These are phyloP conservation scores for Umimayanthus kanabou DNA, from an alignment of 92 coral and sea anemone species.

Conservation along the genomic window DNA sequence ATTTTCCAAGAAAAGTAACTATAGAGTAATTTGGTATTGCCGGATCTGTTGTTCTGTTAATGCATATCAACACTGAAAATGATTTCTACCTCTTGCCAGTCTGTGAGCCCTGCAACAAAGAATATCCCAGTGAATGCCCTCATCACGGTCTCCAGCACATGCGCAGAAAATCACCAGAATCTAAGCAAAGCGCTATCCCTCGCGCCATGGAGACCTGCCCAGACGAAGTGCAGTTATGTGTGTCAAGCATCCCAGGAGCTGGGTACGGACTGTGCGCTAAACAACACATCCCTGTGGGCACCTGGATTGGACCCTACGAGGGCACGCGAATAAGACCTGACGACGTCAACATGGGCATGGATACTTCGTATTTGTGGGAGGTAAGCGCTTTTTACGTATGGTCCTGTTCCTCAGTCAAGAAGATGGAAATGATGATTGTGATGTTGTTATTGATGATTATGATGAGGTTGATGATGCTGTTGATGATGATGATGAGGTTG, in stretches of 20 bases:
- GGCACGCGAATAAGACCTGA: slow-evolving; percentile 78
- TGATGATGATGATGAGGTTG: not conserved
- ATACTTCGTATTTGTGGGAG: slow-evolving; percentile 92
- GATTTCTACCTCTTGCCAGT: not conserved
- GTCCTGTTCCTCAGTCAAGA: not conserved
- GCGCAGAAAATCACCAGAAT: slow-evolving; percentile 22
- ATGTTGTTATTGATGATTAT: too few relatives aligned
- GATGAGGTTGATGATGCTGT: not conserved
- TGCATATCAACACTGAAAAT: not conserved
- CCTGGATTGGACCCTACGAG: slow-evolving; percentile 98
- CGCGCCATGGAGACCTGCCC: slow-evolving; percentile 30
- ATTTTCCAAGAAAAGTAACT: too few relatives aligned
- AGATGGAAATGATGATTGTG: not conserved
- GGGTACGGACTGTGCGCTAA: slow-evolving; percentile 79
- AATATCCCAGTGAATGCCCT: slow-evolving; percentile 18
- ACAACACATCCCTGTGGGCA: slow-evolving; percentile 80
- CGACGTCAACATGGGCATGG: slow-evolving; percentile 64
- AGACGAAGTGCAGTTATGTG: slow-evolving; percentile 61
- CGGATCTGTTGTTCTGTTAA: not conserved
- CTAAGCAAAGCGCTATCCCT: not conserved
- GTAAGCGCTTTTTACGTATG: slow-evolving; percentile 35
- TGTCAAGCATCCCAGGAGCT: slow-evolving; percentile 70
- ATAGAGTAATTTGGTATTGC: too few relatives aligned
- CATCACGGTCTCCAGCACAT: slow-evolving; percentile 2
- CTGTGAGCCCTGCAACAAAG: slow-evolving; percentile 22